phyloP scores from a whole-genome alignment of 2,113 vertebrate species.

The Heloderma charlesbogerti region DNA sequence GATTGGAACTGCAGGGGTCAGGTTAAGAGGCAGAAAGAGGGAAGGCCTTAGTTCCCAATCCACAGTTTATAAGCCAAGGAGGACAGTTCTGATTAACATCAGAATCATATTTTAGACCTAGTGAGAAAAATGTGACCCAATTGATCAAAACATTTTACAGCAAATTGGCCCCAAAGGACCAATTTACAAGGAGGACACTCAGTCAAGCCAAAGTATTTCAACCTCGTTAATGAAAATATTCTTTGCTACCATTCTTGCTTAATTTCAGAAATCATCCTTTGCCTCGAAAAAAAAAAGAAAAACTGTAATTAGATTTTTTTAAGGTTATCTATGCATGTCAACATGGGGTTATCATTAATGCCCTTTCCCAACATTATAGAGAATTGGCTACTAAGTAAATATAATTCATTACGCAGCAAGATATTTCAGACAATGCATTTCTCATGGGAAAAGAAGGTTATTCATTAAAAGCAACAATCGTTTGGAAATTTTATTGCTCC shows the following conservation, averaged over 20 bases:
- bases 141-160: constrained; percentile 35
- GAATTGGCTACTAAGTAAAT: not conserved
- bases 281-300: no score
- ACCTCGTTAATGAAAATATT: not conserved
- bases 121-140: constrained; percentile 29
- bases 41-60: not conserved
- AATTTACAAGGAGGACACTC: constrained; percentile 51
- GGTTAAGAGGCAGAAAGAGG: constrained; percentile 5
- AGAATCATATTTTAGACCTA: constrained; percentile 28
- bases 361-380: not conserved
- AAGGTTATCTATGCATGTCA: constrained; percentile 18
- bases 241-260: constrained; percentile 1
- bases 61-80: constrained; percentile 16
- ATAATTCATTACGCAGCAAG: constrained; percentile 2
- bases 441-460: not conserved
- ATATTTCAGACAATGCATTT: not conserved
- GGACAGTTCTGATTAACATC: constrained; percentile 25
- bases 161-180: constrained; percentile 36
- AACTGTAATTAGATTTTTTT: not conserved
- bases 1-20: constrained; percentile 8
- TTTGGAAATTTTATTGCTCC: constrained; percentile 9
- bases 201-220: constrained; percentile 39
- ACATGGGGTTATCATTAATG: not conserved
- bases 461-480: not conserved
- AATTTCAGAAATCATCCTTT: constrained; percentile 16